Base-by-base conservation (phyloP, 2,113 vertebrate genomes). In the Pollimyrus isidori region DNA sequence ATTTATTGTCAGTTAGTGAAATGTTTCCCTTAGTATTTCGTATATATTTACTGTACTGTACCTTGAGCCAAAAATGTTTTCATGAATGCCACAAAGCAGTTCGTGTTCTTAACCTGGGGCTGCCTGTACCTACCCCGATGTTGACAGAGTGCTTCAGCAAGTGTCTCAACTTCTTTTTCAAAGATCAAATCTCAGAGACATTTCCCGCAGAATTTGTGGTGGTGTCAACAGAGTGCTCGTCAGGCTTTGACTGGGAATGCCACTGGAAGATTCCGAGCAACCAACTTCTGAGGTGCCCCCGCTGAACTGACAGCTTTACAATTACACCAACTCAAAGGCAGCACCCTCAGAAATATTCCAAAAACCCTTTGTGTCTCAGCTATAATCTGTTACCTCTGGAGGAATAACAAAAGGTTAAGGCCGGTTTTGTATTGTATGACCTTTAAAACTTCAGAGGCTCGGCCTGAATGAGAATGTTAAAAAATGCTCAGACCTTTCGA, bases 381-480 rank as follows among this genome's bases (percentile, higher is more conserved):
- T 87, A 87, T 87, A 87, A 87, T 87, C 88, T 88, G 62, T 80
- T 76, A 88, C 88, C 65, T 76, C 62, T 76, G 17, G 58, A 49
- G 69, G 48, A 88, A 88, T 88, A 46, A 52, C 65, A 88, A 76
- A 87, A 87, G 87, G 87, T 87, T 65, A 87, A 46, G 87, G 56
- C 39, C 87, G 46, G 39, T 88, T 88, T 88, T 76, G 62, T 88
- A 52, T 50, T 80, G 30, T 80, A 9, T 88, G 62, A 88, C 88
- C 88, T 88, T 88, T 76, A 80, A 88, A 76, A 88, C 65, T 35
- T 73, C 46, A 80, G 88, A 88, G 19, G 62, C 48, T 35, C 6
- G 39, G 30, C 45, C 52, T 80, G 62, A 76, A 50, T 42, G 65
- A 87, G 87, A 45, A 87, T 39, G 35, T 11, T 45, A 87, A 62